Conservation (phyloP, 1,140 invertebrate genomes). For the Leptonema lineaticorne region DNA sequence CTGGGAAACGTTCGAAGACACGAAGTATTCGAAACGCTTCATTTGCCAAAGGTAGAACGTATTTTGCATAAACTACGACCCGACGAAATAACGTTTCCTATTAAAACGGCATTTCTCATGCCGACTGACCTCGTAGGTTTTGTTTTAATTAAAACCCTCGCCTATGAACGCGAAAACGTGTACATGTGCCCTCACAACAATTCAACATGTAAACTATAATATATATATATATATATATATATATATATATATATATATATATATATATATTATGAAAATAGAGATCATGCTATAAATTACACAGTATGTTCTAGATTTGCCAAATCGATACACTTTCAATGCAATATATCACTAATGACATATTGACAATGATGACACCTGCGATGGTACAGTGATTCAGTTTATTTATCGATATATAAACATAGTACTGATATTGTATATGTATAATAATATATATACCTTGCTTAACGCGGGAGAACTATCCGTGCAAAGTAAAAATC, state of each 20-base stretch:
- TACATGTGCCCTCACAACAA: background rate
- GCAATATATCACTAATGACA: no score
- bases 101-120: slow-evolving; percentile 5
- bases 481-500: no score
- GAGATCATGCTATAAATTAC: no score
- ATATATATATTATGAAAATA: background rate
- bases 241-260: background rate
- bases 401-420: no score
- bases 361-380: no score
- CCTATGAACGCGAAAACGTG: background rate
- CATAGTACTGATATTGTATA: no score
- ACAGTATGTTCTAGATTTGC: no score
- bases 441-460: no score
- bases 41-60: background rate
- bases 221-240: background rate
- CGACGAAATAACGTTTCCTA: background rate
- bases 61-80: background rate
- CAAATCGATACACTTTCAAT: no score
- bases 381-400: no score
- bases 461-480: no score
- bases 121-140: slow-evolving; percentile 1
- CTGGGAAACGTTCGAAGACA: no score
- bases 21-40: background rate
- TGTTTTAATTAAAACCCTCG: slow-evolving; percentile 5
- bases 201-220: background rate